Evolutionary conservation across 2,888 invertebrate species (phyloP).

Genomic region (Lymantria dispar): DNA sequence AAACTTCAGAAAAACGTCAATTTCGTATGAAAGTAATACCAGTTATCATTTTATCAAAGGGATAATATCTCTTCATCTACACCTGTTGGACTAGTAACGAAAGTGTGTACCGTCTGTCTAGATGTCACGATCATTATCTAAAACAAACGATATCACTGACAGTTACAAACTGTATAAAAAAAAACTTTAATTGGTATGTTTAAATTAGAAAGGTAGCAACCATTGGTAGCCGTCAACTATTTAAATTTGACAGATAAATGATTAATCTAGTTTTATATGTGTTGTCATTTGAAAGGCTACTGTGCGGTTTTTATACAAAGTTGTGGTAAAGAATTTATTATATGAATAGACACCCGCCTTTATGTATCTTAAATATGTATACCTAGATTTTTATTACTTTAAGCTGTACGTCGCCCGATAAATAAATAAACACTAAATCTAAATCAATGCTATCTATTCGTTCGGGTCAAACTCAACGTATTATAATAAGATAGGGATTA

Average conservation of each 20-base stretch:
- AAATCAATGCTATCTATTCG: too few species aligned
- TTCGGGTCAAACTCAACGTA: too few species aligned
- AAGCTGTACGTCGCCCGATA: too few species aligned
- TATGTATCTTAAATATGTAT: too few species aligned
- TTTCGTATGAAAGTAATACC: background rate
- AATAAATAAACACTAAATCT: too few species aligned
- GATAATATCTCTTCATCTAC: background rate
- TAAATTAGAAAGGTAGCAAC: background rate
- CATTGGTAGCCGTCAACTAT: constrained; percentile 9
- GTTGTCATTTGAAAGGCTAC: background rate
- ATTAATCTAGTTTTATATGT: background rate
- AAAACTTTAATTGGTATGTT: constrained; percentile 17
- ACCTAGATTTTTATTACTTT: too few species aligned
- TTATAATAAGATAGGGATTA: too few species aligned
- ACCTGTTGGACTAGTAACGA: constrained; percentile 2
- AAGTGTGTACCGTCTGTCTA: constrained; percentile 13
- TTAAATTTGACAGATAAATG: background rate
- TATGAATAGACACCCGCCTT: too few species aligned
- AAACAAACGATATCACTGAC: constrained; percentile 18
- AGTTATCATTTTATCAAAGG: background rate
- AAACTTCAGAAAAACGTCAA: too few species aligned
- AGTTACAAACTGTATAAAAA: constrained; percentile 11
- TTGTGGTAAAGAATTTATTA: too few species aligned
- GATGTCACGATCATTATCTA: constrained; percentile 26
- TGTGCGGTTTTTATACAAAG: background rate